These are phyloP conservation scores for Colletes collaris DNA, from an alignment of 2,888 invertebrate species.

Conservation along the genomic window DNA sequence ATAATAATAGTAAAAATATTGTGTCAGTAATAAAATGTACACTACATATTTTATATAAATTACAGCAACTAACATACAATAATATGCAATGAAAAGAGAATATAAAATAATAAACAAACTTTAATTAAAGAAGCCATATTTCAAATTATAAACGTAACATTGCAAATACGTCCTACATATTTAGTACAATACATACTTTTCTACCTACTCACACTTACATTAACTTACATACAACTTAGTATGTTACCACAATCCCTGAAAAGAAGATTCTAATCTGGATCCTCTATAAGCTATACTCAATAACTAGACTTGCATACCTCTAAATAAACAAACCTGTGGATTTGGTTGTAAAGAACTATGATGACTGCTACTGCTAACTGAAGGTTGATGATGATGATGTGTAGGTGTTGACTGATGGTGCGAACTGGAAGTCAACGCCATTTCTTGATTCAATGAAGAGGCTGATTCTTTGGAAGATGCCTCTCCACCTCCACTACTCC, in stretches of 20 bases:
- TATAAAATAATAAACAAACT: slow-evolving; percentile 20
- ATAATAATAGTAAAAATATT: slow-evolving; percentile 7
- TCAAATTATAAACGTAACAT: slow-evolving; percentile 30
- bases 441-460: slow-evolving; percentile 78
- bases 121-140: slow-evolving; percentile 22
- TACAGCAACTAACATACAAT: slow-evolving; percentile 23
- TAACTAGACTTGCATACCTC: slow-evolving; percentile 66
- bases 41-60: slow-evolving; percentile 3
- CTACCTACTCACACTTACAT: slow-evolving; percentile 55
- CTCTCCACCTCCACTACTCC: slow-evolving; percentile 85
- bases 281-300: slow-evolving; percentile 43
- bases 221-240: slow-evolving; percentile 54
- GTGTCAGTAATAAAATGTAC: neutral
- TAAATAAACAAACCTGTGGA: slow-evolving; percentile 80
- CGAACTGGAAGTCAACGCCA: slow-evolving; percentile 77
- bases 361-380: slow-evolving; percentile 76
- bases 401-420: slow-evolving; percentile 77
- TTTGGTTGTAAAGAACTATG: slow-evolving; percentile 78
- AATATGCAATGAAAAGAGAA: slow-evolving; percentile 14
- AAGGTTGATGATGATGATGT: slow-evolving; percentile 77
- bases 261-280: slow-evolving; percentile 51
- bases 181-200: slow-evolving; percentile 30
- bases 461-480: slow-evolving; percentile 77
- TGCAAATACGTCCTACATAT: slow-evolving; percentile 30
- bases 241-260: slow-evolving; percentile 65